A percentile compares a stretch with the other conserved stretches of the same genome.
Evolutionary conservation across 2,888 invertebrate genomes (phyloP).

Genomic region (Stenodera caucasica): DNA sequence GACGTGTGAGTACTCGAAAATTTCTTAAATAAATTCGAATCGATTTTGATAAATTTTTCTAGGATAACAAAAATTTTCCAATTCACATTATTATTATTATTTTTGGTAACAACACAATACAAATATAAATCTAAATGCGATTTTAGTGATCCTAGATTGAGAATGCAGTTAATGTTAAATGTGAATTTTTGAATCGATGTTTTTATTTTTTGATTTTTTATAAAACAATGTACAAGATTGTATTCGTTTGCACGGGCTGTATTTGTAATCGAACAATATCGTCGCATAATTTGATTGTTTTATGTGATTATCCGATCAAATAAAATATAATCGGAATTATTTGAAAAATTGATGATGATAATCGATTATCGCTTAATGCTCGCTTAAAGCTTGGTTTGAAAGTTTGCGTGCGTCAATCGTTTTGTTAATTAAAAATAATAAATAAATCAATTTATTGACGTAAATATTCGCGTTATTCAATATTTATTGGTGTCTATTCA

Average conservation of each 20-base stretch:
- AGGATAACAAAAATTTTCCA: neutral
- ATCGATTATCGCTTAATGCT: constrained; percentile 5
- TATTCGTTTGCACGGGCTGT: constrained; percentile 8
- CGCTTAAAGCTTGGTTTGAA: constrained; percentile 12
- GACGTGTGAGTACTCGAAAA: neutral
- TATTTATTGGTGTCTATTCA: neutral
- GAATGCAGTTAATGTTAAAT: neutral
- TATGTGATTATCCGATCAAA: neutral
- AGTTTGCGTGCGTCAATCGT: constrained; percentile 12
- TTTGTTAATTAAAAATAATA: neutral
- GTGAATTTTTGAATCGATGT: constrained; percentile 1
- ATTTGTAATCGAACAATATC: neutral
- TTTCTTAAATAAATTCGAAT: neutral
- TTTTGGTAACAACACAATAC: neutral
- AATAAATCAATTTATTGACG: neutral
- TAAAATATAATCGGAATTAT: neutral
- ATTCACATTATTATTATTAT: neutral
- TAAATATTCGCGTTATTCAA: neutral
- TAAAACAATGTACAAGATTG: neutral
- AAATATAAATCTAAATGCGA: neutral
- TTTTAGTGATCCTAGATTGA: neutral
- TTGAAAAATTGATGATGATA: neutral
- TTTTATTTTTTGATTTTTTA: neutral
- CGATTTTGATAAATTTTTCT: neutral
- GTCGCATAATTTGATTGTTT: constrained; percentile 6